Percentiles rank a stretch among this genome's conserved stretches.
phyloP scores from a whole-genome alignment of 2,113 vertebrate genomes.

The Ctenodactylus gundi region DNA sequence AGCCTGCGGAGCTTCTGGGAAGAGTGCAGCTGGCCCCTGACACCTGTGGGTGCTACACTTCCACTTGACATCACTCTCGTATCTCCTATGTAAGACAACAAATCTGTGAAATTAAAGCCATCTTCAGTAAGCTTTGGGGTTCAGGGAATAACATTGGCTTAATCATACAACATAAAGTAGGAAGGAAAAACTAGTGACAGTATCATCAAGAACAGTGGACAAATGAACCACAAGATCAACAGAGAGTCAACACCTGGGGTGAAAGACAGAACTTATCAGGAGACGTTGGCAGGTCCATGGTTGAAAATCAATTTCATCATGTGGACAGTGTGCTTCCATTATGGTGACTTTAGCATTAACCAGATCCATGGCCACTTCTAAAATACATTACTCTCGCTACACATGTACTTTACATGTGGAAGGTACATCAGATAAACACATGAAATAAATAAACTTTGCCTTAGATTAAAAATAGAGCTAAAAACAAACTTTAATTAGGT shows the following conservation, averaged over 20 bases:
- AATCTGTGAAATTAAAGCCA: neutral
- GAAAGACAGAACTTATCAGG: too few species aligned
- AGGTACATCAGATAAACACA: neutral
- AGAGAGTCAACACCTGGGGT: neutral
- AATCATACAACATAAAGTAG: neutral
- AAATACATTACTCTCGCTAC: neutral
- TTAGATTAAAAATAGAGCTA: neutral
- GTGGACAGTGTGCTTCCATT: too few species aligned
- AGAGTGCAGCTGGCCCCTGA: neutral
- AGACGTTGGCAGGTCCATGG: too few species aligned
- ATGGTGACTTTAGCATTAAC: neutral
- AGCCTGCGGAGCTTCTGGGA: too few species aligned
- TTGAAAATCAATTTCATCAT: too few species aligned
- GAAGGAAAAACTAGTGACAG: too few species aligned
- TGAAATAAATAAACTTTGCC: neutral
- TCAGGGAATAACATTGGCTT: neutral
- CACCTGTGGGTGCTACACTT: too few species aligned
- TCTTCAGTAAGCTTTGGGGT: neutral
- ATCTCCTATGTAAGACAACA: neutral
- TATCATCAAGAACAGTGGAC: neutral
- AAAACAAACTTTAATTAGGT: neutral
- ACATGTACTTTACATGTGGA: neutral
- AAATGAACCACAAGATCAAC: neutral
- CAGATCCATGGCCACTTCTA: neutral
- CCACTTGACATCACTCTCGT: neutral